Evolutionary conservation across 1,140 invertebrate genomes (phyloP).

Genomic region (Saccostrea glomerata): DNA sequence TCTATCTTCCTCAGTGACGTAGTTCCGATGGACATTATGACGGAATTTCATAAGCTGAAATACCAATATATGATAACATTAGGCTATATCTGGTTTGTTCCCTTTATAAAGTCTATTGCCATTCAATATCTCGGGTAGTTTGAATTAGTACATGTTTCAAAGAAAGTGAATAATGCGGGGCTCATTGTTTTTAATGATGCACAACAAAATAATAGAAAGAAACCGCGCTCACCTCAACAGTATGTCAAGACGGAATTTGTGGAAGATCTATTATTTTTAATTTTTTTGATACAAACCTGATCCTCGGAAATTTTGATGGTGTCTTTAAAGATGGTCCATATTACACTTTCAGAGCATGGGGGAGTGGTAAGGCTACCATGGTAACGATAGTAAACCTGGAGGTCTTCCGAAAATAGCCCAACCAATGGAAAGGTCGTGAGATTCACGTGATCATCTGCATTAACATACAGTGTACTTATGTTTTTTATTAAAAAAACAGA

Average conservation of each 20-base stretch:
- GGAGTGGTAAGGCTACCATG: slow-evolving; percentile 88
- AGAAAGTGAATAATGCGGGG: too few species aligned
- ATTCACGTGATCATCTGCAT: slow-evolving; percentile 48
- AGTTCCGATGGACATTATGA: slow-evolving; percentile 56
- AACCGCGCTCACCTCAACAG: too few species aligned
- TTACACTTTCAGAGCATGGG: slow-evolving; percentile 85
- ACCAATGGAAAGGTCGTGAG: slow-evolving; percentile 48
- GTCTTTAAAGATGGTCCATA: slow-evolving; percentile 85
- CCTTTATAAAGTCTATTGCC: too few species aligned
- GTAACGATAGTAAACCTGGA: slow-evolving; percentile 82
- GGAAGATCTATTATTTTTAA: too few species aligned
- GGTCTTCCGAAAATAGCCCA: slow-evolving; percentile 49
- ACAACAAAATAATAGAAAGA: too few species aligned
- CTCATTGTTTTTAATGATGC: too few species aligned
- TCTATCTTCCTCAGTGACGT: slow-evolving; percentile 47
- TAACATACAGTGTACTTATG: neutral
- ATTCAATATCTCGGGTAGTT: too few species aligned
- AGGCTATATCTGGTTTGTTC: too few species aligned
- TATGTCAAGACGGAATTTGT: too few species aligned
- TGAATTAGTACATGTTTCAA: too few species aligned
- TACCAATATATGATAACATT: neutral
- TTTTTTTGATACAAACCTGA: slow-evolving; percentile 80
- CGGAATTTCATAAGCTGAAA: slow-evolving; percentile 58
- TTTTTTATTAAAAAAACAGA: too few species aligned
- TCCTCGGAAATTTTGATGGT: slow-evolving; percentile 84